Evolutionary conservation across 2,113 vertebrate genomes (phyloP), one percentile per base, ranked within the genome.

Genomic region (Sinocyclocheilus rhinocerous): DNA sequence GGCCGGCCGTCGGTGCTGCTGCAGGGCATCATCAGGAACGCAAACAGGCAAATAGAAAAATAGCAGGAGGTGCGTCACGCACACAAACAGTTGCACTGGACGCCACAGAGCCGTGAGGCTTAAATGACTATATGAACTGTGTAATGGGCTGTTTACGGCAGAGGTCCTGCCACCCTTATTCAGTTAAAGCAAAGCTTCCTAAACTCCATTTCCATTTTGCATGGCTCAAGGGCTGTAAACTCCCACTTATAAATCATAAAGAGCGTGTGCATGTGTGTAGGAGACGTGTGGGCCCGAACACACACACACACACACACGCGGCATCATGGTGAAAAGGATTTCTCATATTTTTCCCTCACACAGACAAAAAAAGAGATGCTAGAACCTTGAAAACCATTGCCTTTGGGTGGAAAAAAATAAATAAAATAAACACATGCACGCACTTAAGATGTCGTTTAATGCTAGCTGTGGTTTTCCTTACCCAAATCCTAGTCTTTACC

Each of bases 151-250:
- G 82, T 84, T 80, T 84, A 84, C 67, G 39, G 59, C 77, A 45
- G 77, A 79, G 82, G 65, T 72, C 57, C 65, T 45, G 70, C 83
- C 79, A 78, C 77, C 52, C 69, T 42, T 76, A 81, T 61, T 67
- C 67, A 81, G 81, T 87, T 80, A 87, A 87, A 87, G 82, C 65
- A 75, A 87, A 81, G 78, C 70, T 81, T 81, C 57, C 83, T 76
- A 20, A 75, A 86, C 67, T 83, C 50, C n/a, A 85, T 48, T 84
- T 81, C 77, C 75, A 72, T 59, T 81, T 76, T 82, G 77, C 83
- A 82, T 81, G 55, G 83, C 87, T 85, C 26, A 65, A 75, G 84
- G 87, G 76, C 72, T 81, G 57, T 33, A 73, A 20, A 50, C 50
- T 48, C 84, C 69, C 78, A 80, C 78, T 70, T 82, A 69, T 22